These are phyloP conservation scores for Onychomys torridus DNA, from an alignment of 2,797 vertebrate species.

Conservation along the genomic window DNA sequence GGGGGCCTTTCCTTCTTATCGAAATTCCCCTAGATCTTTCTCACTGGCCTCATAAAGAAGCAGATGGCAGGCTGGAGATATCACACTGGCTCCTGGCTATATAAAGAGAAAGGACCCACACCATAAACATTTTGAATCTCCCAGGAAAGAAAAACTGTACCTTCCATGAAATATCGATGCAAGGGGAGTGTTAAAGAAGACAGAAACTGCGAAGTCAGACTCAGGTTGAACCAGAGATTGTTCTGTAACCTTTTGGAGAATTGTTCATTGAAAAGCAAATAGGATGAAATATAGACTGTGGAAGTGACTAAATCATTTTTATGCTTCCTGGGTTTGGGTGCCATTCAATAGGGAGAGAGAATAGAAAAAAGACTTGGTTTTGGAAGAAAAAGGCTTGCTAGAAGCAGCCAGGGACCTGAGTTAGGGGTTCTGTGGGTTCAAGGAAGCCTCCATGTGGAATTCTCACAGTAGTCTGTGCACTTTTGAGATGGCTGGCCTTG, in stretches of 20 bases:
- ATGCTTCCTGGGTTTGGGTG: slow-evolving; percentile 49
- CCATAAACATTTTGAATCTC: slow-evolving; percentile 81
- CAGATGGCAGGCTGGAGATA: slow-evolving; percentile 77
- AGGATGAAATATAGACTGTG: slow-evolving; percentile 71
- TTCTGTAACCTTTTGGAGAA: slow-evolving; percentile 66
- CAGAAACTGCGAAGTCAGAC: slow-evolving; percentile 53
- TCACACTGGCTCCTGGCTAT: slow-evolving; percentile 71
- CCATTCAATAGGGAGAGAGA: background rate
- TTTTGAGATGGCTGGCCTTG: background rate
- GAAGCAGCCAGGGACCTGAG: background rate
- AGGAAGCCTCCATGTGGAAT: background rate
- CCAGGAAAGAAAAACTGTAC: slow-evolving; percentile 79
- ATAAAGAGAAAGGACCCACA: slow-evolving; percentile 62
- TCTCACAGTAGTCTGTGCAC: background rate
- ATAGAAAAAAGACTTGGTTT: background rate
- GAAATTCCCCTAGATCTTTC: slow-evolving; percentile 29
- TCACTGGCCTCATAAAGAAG: slow-evolving; percentile 70
- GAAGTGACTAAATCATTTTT: slow-evolving; percentile 79
- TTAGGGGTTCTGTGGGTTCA: background rate
- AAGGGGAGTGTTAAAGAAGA: slow-evolving; percentile 65
- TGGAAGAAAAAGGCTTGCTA: background rate
- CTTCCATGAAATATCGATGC: slow-evolving; percentile 71
- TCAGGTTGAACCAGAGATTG: slow-evolving; percentile 24
- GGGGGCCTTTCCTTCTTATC: slow-evolving; percentile 60
- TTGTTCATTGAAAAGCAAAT: slow-evolving; percentile 68